Evolutionary conservation across 2,797 vertebrate species (phyloP), one percentile per base, ranked within the genome.

Genomic region (Hozukius guyotensis): DNA sequence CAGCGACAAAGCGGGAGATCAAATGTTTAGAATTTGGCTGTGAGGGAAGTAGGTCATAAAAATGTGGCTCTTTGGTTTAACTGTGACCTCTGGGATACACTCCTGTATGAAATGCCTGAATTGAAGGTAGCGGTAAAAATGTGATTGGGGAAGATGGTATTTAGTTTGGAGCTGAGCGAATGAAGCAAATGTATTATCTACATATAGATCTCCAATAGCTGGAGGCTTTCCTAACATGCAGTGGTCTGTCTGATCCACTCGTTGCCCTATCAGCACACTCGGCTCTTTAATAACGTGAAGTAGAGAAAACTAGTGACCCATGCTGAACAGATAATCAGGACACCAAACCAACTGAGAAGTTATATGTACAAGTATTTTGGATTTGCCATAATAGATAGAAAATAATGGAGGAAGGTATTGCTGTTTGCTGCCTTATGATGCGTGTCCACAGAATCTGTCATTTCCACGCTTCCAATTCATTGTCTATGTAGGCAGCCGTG

Each of bases 81-180:
- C 49, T 61, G 24, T 29, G 12, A 60, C 53, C 5, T 73, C 16
- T 34, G 34, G 4, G 2, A 79, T 22, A 36, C 13, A 42, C 36
- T 75, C 49, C 11, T 2, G 0, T n/a, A 20, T 8, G n/a, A 69
- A 78, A 38, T 65, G 25, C 8, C 46, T 62, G 29, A 72, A 46
- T 22, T 53, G 24, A 24, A 68, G 14, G 22, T 59, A 34, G 6
- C 3, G 4, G 7, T 36, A 57, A 10, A 68, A 74, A 64, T 32
- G 29, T 61, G 22, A 5, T n/a, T 59, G 38, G 72, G 61, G 66
- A 36, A 38, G 59, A 9, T 29, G 5, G 57, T 72, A 61, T 70
- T 57, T 65, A 68, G 53, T 29, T 29, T 78, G 56, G 14, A 84
- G 57, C 16, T 24, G 29, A 62, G 8, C 11, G 8, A 84, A 78